These are phyloP conservation scores for Rafetus swinhoei DNA, from an alignment of 2,113 vertebrate genomes.

Conservation along the genomic window DNA sequence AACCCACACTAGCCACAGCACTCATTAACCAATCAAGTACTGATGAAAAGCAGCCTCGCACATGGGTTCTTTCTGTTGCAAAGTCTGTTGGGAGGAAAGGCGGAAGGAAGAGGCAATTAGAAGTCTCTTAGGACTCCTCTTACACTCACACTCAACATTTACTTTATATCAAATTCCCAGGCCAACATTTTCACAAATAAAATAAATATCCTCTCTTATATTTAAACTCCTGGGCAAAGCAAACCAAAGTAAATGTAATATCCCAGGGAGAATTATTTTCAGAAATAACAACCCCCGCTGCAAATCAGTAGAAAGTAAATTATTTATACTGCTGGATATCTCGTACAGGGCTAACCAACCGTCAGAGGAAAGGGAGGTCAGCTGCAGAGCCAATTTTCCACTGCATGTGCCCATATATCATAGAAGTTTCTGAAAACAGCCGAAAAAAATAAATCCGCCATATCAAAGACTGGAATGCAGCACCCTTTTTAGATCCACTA, in stretches of 20 bases:
- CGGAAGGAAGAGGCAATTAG: conserved; percentile 36
- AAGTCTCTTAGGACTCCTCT: background rate
- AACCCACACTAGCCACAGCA: conserved; percentile 60
- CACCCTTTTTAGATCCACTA: background rate
- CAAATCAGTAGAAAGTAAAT: conserved; percentile 47
- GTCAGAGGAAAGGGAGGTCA: conserved; percentile 2
- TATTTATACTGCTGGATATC: conserved; percentile 46
- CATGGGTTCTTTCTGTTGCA: conserved; percentile 25
- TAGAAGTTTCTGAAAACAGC: conserved; percentile 3
- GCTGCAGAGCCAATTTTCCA: conserved; percentile 43
- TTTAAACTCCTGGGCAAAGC: conserved; percentile 49
- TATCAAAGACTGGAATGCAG: background rate
- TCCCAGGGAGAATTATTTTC: conserved; percentile 52
- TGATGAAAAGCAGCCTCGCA: conserved; percentile 55
- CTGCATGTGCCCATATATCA: background rate
- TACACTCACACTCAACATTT: conserved; percentile 44
- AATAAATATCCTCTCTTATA: conserved; percentile 51
- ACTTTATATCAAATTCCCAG: conserved; percentile 40
- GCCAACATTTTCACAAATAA: conserved; percentile 51
- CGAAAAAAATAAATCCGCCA: conserved; percentile 17
- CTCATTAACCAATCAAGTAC: conserved; percentile 64
- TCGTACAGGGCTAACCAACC: conserved; percentile 15
- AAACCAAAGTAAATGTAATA: conserved; percentile 50
- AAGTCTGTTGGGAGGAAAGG: background rate
- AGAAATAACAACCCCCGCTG: conserved; percentile 43